Conservation (phyloP, 53 echinoderm and acorn worm species). For the Paracentrotus lividus region DNA sequence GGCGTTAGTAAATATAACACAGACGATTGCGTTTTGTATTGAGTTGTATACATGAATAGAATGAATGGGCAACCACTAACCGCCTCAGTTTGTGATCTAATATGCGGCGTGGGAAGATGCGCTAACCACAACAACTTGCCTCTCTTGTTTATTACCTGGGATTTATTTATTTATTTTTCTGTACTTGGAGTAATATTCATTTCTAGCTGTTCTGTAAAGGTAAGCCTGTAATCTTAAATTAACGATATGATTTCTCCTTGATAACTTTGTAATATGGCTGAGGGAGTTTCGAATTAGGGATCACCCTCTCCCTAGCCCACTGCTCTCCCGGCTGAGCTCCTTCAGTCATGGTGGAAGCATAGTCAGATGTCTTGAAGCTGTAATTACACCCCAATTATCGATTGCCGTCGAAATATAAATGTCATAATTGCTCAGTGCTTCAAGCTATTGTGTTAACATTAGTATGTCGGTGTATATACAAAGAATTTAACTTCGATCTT, state of each 20-base stretch:
- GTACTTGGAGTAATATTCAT: conserved; percentile 5
- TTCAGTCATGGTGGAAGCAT: no score
- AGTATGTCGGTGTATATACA: neutral
- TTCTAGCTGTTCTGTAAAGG: conserved; percentile 11
- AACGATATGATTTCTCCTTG: neutral
- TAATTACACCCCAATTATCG: conserved; percentile 4
- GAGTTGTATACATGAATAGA: neutral
- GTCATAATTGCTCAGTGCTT: neutral
- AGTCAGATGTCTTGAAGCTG: neutral
- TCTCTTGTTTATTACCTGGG: neutral
- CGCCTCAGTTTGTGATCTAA: neutral
- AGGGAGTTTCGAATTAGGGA: no score
- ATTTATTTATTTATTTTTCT: conserved; percentile 4
- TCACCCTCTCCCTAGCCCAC: no score
- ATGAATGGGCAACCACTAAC: neutral
- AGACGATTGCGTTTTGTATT: neutral
- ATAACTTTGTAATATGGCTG: no score
- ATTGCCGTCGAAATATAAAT: neutral
- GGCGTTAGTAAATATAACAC: conserved; percentile 2
- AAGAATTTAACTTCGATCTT: neutral
- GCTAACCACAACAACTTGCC: neutral
- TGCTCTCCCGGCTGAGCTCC: no score
- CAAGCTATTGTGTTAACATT: neutral
- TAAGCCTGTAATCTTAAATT: neutral
- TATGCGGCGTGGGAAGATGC: neutral